Base-by-base conservation (phyloP, 37 sponge, comb jelly and placozoan species). In the Haliclona indistincta region DNA sequence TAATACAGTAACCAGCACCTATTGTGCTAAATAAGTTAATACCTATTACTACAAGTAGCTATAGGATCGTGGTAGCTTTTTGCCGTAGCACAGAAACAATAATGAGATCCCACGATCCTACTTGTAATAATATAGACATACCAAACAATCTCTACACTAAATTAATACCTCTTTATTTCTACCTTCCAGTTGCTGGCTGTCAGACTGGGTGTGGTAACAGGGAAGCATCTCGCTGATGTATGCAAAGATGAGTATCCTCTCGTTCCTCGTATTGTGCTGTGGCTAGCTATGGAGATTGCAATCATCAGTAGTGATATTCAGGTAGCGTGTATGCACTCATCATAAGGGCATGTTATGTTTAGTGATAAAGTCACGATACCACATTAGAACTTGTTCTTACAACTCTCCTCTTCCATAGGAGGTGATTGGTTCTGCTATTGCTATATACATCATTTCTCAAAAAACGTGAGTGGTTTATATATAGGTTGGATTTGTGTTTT, bases 291-390 rank as follows among this genome's bases (percentile, higher is more conserved):
- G 74, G 97, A 97, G 63, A 58, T 97, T 20, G 97, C 97, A 74
- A 97, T 97, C 64, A 90, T 97, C 13, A 94, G 97, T 34, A 88
- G 89, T 79, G 97, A 97, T 72, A 97, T 97, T 62, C 90, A 89
- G 85, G 92, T 87, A 40, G 20, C 30, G 38, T 65, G 41, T 4
- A 32, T 65, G 67, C 7, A 47, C 51, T 17, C 15, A 15, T 47
- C 10, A 10, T 17, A 17, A 47, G 15, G 10, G 51, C 13, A 47
- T 17, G 8, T 47, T 17, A 47, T 47, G 13, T 47, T 47, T 13
- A 47, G 8, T 62, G 37, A 33, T 19, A 35, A 62, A 15, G 13
- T 35, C 8, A 62, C 8, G 11, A 17, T 62, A 15, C 8, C 36
- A 6, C 44, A 29, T 76, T 5, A 37, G 33, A 67, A 17, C 4